A percentile compares a stretch with the other conserved stretches of the same genome.
These are phyloP conservation scores for Cinclus cinclus DNA, from an alignment of 2,113 vertebrate genomes.

Conservation along the genomic window DNA sequence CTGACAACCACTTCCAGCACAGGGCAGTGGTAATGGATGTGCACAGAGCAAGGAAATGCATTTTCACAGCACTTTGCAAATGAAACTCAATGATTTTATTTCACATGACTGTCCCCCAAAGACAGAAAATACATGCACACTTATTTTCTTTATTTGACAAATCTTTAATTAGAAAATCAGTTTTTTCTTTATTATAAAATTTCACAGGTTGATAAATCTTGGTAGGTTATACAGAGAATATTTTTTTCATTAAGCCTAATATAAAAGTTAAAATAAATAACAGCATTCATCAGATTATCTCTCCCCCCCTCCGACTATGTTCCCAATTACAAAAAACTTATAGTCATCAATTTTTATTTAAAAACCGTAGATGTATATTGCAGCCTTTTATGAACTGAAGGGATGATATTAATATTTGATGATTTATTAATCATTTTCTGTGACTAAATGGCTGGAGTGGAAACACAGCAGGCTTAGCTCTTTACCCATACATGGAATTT, in stretches of 20 bases:
- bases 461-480: conserved; percentile 40
- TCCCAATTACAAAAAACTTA: conserved; percentile 72
- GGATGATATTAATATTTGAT: conserved; percentile 47
- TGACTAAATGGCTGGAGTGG: conserved; percentile 26
- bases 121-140: conserved; percentile 45
- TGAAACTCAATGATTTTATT: not conserved
- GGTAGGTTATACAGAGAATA: conserved; percentile 73
- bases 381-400: conserved; percentile 66
- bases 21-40: not conserved
- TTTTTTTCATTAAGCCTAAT: conserved; percentile 70
- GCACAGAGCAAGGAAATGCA: not conserved
- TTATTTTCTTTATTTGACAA: conserved; percentile 73
- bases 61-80: not conserved
- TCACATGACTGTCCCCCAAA: not conserved
- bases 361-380: conserved; percentile 57
- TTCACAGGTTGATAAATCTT: conserved; percentile 77
- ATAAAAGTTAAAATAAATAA: conserved; percentile 79
- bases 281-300: conserved; percentile 69
- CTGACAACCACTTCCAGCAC: not conserved
- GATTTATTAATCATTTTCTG: conserved; percentile 9
- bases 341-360: conserved; percentile 68
- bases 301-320: not conserved
- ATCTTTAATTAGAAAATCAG: conserved; percentile 80
- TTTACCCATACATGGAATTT: conserved; percentile 8
- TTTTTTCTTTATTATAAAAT: conserved; percentile 75